phyloP scores from a whole-genome alignment of 2,888 invertebrate species.

The Chrysolina americana region DNA sequence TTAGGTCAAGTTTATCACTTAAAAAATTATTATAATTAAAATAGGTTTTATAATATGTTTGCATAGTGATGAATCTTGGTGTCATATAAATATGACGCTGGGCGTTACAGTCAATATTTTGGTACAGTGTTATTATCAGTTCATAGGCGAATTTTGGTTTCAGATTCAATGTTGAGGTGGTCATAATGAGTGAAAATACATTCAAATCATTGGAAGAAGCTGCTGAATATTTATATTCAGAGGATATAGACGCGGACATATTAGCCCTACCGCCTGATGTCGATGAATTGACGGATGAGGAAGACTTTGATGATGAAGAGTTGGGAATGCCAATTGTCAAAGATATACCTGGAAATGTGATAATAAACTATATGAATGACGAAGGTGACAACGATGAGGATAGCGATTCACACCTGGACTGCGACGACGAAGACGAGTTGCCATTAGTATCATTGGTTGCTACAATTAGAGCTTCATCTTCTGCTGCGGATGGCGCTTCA shows the following conservation, averaged over 20 bases:
- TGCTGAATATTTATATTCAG: constrained; percentile 41
- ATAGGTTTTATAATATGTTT: too few species aligned
- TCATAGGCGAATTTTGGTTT: too few species aligned
- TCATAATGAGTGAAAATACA: too few species aligned
- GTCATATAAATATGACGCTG: too few species aligned
- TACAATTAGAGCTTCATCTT: neutral
- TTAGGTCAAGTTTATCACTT: too few species aligned
- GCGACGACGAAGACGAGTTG: neutral
- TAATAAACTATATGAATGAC: constrained; percentile 1
- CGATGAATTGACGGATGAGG: constrained; percentile 49
- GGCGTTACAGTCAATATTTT: too few species aligned
- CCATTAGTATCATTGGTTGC: neutral
- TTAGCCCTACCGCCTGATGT: constrained; percentile 37
- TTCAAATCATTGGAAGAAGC: constrained; percentile 44
- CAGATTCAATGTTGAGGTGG: too few species aligned
- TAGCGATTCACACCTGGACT: too few species aligned
- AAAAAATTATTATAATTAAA: too few species aligned
- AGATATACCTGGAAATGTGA: neutral
- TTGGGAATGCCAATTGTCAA: constrained; percentile 26
- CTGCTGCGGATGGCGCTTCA: neutral
- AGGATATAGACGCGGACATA: constrained; percentile 47
- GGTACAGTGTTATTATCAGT: too few species aligned
- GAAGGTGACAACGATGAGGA: neutral
- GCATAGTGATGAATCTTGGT: too few species aligned
- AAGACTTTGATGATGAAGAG: constrained; percentile 42